Percentiles rank a stretch among this genome's conserved stretches.
These are phyloP conservation scores for Ditula angustiorana DNA, from an alignment of 2,888 invertebrate genomes.

Conservation along the genomic window DNA sequence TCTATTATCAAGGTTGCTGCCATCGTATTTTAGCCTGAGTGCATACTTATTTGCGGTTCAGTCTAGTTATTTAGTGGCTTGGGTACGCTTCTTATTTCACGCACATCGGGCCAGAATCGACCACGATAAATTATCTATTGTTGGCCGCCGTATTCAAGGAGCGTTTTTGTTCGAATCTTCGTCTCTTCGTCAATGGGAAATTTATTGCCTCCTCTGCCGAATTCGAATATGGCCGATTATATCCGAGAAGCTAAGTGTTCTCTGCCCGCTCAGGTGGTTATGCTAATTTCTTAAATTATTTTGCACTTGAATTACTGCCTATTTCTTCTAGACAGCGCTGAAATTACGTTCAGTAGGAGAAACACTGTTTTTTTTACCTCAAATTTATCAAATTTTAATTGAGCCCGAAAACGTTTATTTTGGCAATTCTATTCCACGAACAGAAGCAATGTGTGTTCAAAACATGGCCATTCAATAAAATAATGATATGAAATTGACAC, in stretches of 20 bases:
- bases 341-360: background rate
- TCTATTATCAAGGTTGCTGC: background rate
- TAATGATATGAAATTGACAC: too few relatives aligned
- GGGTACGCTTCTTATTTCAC: conserved; percentile 65
- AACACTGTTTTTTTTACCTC: background rate
- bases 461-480: too few relatives aligned
- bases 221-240: conserved; percentile 82
- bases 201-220: conserved; percentile 78
- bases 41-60: conserved; percentile 4
- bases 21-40: background rate
- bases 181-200: conserved; percentile 81
- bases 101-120: conserved; percentile 63
- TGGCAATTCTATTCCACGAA: too few relatives aligned
- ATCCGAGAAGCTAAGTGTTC: conserved; percentile 72
- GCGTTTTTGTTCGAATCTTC: conserved; percentile 84
- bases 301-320: conserved; percentile 52
- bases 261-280: conserved; percentile 64
- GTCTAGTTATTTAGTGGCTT: conserved; percentile 39
- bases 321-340: conserved; percentile 49
- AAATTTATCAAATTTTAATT: too few relatives aligned
- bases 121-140: conserved; percentile 84
- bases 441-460: too few relatives aligned
- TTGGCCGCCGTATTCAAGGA: conserved; percentile 75
- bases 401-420: background rate
- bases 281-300: conserved; percentile 68